Evolutionary conservation across 2,888 invertebrate genomes (phyloP), one percentile per base, ranked within the genome.

Genomic region (Hemicrepidius hirtus): DNA sequence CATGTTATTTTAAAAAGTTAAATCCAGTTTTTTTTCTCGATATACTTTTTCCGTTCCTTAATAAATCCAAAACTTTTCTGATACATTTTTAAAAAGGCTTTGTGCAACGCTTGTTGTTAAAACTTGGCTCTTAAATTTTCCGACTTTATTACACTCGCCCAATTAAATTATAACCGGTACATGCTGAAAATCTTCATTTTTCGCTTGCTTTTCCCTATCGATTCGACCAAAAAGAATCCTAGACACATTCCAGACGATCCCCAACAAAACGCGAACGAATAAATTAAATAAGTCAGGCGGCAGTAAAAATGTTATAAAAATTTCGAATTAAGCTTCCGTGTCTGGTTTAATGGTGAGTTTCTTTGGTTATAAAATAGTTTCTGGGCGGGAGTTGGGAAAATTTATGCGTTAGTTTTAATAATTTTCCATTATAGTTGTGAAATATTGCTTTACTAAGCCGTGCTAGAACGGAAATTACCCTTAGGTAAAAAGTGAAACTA

Each of bases 1-100:
- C 71, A 53, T 71, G 71, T 71, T 71, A 66, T 66, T 71, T 71
- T 71, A 67, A 66, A 59, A 71, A 71, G 71, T 71, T 67, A 65
- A 71, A 71, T 71, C 70, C 65, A 65, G 49, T 71, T 65, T 71
- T 65, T 71, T 70, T 65, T 46, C 44, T 57, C 57, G 37, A 57
- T 57, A 57, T 60, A 60, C 40, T 40, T 60, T 40, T 60, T 60
- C 18, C 41, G 21, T 41, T 20, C 37, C 40, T 41, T 60, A 60
- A 60, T 60, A 60, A 60, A 60, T 60, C 40, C 40, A 57, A 57
- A 60, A 60, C 24, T 60, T 60, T 41, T 40, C 40, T 60, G 60
- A 60, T 60, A 21, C 60, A 60, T 60, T 20, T 40, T 60, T 60
- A 60, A 60, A 40, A 24, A 60, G 46, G 16, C 16, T 16, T 53